Evolutionary conservation across 2,797 vertebrate species (phyloP).

Genomic region (Astyanax mexicanus): DNA sequence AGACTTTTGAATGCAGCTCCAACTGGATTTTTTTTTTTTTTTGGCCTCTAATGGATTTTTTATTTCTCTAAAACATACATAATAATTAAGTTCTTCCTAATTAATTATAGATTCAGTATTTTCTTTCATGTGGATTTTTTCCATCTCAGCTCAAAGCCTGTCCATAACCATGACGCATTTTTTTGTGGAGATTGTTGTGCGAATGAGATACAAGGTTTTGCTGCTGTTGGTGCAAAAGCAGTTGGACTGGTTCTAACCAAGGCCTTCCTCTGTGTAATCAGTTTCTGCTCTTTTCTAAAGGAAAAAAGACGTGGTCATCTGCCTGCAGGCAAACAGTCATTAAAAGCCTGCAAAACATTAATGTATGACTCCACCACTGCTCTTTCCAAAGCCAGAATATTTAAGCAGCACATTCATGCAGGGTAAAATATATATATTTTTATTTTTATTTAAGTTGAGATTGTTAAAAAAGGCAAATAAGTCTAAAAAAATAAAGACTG

Average conservation of each 20-base stretch:
- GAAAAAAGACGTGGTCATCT: not conserved
- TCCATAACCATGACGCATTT: constrained; percentile 70
- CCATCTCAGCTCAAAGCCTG: constrained; percentile 68
- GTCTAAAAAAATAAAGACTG: no score
- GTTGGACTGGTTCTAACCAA: constrained; percentile 32
- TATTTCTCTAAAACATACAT: constrained; percentile 85
- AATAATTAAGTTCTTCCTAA: constrained; percentile 94
- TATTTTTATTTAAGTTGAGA: no score
- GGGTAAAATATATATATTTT: no score
- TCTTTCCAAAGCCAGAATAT: constrained; percentile 12
- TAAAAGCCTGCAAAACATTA: no score
- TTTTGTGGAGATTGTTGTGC: constrained; percentile 78
- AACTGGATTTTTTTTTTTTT: constrained; percentile 74
- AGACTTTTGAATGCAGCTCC: constrained; percentile 83
- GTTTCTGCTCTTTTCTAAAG: constrained; percentile 23
- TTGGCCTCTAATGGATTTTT: constrained; percentile 94
- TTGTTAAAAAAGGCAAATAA: no score
- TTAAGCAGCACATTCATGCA: constrained; percentile 49
- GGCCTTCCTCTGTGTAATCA: constrained; percentile 28
- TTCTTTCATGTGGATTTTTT: constrained; percentile 79
- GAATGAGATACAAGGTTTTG: constrained; percentile 54
- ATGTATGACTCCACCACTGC: not conserved
- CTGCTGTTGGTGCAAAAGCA: constrained; percentile 44
- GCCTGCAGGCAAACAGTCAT: not conserved
- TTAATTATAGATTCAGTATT: constrained; percentile 88